A percentile compares a stretch with the other conserved stretches of the same genome.
These are phyloP conservation scores for Kryptolebias marmoratus DNA, from an alignment of 2,113 vertebrate species.

Conservation along the genomic window DNA sequence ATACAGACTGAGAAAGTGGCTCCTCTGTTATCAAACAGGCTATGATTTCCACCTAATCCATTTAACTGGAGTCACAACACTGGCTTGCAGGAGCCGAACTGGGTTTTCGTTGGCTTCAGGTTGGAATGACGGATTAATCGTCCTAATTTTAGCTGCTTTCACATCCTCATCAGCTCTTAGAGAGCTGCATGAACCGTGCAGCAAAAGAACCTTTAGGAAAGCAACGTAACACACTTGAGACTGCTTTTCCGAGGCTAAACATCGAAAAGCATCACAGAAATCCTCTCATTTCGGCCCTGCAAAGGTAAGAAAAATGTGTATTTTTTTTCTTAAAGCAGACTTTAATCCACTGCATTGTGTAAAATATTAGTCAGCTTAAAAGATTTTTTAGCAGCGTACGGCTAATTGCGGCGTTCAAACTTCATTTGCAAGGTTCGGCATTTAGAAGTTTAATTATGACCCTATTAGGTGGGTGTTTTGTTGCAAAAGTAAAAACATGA, in stretches of 20 bases:
- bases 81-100: neutral
- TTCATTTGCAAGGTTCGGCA: neutral
- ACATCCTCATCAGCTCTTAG: constrained; percentile 24
- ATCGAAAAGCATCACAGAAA: neutral
- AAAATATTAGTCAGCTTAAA: constrained; percentile 4
- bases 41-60: constrained; percentile 2
- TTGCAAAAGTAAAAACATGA: neutral
- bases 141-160: constrained; percentile 47
- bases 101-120: constrained; percentile 32
- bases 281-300: neutral
- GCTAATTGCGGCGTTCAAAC: neutral
- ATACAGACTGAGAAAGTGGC: neutral
- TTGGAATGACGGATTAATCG: constrained; percentile 27
- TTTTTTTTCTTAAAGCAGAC: neutral
- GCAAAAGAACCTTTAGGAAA: neutral
- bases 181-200: neutral
- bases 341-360: neutral
- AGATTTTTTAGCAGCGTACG: neutral
- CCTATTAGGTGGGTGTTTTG: neutral
- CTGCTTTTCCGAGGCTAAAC: neutral
- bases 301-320: neutral
- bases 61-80: neutral
- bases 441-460: constrained; percentile 16
- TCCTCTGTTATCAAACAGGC: neutral
- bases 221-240: neutral